phyloP scores from a whole-genome alignment of 2,888 invertebrate genomes.

The Acholoe squamosa region DNA sequence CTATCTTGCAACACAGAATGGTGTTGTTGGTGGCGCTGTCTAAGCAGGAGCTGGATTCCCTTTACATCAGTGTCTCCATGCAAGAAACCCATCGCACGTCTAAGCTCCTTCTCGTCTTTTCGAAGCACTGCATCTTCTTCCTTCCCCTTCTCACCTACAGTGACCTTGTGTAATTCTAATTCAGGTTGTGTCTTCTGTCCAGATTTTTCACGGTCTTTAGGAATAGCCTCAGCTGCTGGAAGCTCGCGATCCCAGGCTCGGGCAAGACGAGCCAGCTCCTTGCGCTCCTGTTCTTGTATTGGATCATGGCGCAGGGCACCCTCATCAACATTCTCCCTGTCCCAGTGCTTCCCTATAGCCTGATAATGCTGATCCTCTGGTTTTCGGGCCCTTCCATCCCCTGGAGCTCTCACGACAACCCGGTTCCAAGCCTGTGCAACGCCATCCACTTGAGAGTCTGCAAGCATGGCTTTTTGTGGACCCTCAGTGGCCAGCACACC shows the following conservation, averaged over 20 bases:
- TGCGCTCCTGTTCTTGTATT: background rate
- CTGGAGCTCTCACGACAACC: background rate
- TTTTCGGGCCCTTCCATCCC: background rate
- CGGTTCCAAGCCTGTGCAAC: conserved; percentile 58
- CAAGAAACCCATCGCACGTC: conserved; percentile 51
- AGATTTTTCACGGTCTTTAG: background rate
- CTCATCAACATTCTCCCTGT: conserved; percentile 7
- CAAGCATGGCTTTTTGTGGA: background rate
- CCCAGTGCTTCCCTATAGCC: conserved; percentile 52
- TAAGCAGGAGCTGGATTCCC: background rate
- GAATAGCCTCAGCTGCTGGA: background rate
- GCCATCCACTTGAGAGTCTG: conserved; percentile 52
- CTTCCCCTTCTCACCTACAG: background rate
- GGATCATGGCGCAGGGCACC: background rate
- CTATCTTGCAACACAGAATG: background rate
- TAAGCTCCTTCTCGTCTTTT: conserved; percentile 54
- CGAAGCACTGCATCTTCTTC: conserved; percentile 45
- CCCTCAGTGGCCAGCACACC: too few relatives aligned
- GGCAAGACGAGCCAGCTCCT: background rate
- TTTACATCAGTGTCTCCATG: conserved; percentile 50
- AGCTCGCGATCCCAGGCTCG: conserved; percentile 54
- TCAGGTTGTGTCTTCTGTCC: background rate
- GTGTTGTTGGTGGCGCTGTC: background rate
- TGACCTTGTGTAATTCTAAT: background rate
- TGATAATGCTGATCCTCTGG: conserved; percentile 31